A percentile compares a stretch with the other conserved stretches of the same genome.
Evolutionary conservation across 2,888 invertebrate species (phyloP).

Genomic region (Pemphredon lugubris): DNA sequence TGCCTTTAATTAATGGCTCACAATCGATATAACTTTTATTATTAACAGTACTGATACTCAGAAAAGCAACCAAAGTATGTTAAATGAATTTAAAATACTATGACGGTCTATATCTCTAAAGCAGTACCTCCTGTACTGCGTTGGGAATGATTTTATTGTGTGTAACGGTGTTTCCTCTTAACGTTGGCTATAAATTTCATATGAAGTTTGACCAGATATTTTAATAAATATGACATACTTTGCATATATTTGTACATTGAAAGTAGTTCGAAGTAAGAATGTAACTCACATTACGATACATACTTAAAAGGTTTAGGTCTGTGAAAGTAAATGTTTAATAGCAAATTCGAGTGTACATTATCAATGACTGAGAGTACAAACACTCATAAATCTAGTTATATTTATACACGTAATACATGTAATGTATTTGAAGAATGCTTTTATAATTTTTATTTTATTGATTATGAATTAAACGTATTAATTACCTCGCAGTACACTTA

Average conservation of each 20-base stretch:
- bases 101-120: conserved; percentile 36
- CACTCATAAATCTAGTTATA: conserved; percentile 77
- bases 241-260: conserved; percentile 65
- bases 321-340: conserved; percentile 62
- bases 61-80: conserved; percentile 50
- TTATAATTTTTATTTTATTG: conserved; percentile 72
- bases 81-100: conserved; percentile 42
- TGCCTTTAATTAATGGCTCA: conserved; percentile 50
- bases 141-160: conserved; percentile 34
- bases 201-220: conserved; percentile 46
- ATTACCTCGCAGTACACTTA: conserved; percentile 50
- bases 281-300: conserved; percentile 48
- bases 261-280: conserved; percentile 46
- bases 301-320: conserved; percentile 58
- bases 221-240: conserved; percentile 59
- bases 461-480: conserved; percentile 66
- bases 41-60: conserved; percentile 47
- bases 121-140: conserved; percentile 26
- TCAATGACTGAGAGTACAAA: conserved; percentile 79
- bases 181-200: conserved; percentile 46
- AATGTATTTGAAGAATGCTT: conserved; percentile 75
- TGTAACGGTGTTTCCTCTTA: conserved; percentile 34
- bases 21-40: conserved; percentile 42
- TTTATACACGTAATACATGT: conserved; percentile 73
- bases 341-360: conserved; percentile 72